Base-by-base conservation (phyloP, 2,888 invertebrate genomes). In the Junonia oenone region DNA sequence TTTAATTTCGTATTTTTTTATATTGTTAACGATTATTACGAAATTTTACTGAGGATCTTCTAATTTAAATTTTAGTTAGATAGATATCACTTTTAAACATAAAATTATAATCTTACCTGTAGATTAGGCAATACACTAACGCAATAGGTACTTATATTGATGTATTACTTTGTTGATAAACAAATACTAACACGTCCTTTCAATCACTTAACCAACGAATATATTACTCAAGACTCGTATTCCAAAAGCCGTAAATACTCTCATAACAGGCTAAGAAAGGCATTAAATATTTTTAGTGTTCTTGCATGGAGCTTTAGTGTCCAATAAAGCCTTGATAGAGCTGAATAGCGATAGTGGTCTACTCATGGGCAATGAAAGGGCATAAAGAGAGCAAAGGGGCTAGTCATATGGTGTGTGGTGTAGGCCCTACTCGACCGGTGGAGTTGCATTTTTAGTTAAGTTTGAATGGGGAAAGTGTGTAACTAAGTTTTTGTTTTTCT, bases 301-400 rank as follows among this genome's bases (percentile, higher is more conserved):
- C 22, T 13, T 22, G 22, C 31, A 46, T 14, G 26, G 14, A 35
- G 43, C 26, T 26, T 37, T 37, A 49, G 14, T 49, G 48, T 15
- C 8, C 37, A 35, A 48, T 48, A 26, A 49, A 37, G 48, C 37
- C 15, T 13, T 22, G 43, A 26, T 26, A 13, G 13, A 43, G n/a
- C 13, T 43, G 43, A 43, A 40, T 40, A 43, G 13, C 43, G 26
- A 13, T 26, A 22, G 48, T 58, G 63, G 65, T 66, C 62, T 68
- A 69, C 66, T 69, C 69, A 71, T 63, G 63, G 64, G 60, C 71
- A 66, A 75, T 74, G 71, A 70, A 69, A 54, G 17, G 46, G 17
- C 9, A 37, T 63, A 51, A 72, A 72, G 60, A 64, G 64, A 70
- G 66, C 68, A 69, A 72, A 75, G 70, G 74, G 68, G 67, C 69